Base-by-base conservation (phyloP, 1,140 invertebrate species). In the Zaprionus nigranus region DNA sequence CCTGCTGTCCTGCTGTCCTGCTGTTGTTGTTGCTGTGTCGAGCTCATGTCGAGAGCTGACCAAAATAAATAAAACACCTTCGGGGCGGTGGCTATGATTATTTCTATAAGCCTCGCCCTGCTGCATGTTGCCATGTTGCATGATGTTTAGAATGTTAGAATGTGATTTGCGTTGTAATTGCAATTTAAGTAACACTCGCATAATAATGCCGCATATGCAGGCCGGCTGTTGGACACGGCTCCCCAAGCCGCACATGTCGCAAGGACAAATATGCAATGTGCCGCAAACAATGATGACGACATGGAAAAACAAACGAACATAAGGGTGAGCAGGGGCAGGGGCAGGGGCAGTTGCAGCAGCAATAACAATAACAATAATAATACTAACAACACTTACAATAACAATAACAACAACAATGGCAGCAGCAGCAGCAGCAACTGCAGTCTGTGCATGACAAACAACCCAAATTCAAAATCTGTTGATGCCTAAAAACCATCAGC, bases 101-200 rank as follows among this genome's bases (percentile, higher is more conserved):
- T 54, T 20, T 38, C 49, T 2, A 34, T 40, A 75, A 51, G 70
- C 40, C 22, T 38, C 11, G 54, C 15, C 11, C 62, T 38, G 56
- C 38, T 30, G 70, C 63, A 58, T 56, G 53, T 26, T 58, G 64
- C 71, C 69, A 57, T 75, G 59, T 59, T 30, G 51, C 56, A 79
- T 60, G 64, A 53, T 49, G 67, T 63, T 63, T 60, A 60, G 72
- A 74, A 46, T 49, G 67, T 63, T 60, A 56, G 72, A 74, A 77
- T 90, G 75, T 71, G 81, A 77, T 88, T 90, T 88, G 75, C 62
- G 62, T 71, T 63, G 85, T 88, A 90, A 90, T 88, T 79, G 81
- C 85, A 88, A 88, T 88, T 88, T 90, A 88, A 88, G 81, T 75
- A 78, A 88, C 84, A 87, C 84, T 88, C 75, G 82, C 83, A 84